phyloP scores from a whole-genome alignment of 2,797 vertebrate genomes.

The Lepidocolaptes lacrymiger region DNA sequence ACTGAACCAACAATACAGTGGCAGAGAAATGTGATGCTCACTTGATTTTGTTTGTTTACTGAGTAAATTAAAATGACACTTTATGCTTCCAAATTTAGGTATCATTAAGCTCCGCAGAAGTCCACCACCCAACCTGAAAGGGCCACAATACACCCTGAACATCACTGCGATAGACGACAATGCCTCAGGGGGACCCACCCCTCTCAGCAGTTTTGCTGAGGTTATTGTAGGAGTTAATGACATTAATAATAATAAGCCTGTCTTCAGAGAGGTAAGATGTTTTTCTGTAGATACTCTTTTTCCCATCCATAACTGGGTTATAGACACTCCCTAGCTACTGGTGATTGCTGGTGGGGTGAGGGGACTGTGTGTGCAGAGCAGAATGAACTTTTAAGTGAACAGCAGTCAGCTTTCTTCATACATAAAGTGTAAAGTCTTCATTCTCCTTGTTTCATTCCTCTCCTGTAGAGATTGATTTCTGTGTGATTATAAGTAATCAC shows the following conservation, averaged over 20 bases:
- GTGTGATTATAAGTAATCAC: not conserved
- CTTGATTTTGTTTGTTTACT: not conserved
- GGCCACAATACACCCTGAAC: constrained; percentile 84
- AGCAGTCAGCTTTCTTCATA: not conserved
- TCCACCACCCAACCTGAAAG: constrained; percentile 81
- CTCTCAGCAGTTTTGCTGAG: constrained; percentile 88
- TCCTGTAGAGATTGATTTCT: not conserved
- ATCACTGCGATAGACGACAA: constrained; percentile 90
- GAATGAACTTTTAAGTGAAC: not conserved
- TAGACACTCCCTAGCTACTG: not conserved
- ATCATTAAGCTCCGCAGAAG: constrained; percentile 86
- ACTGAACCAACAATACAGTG: not conserved
- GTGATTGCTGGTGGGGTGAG: not conserved
- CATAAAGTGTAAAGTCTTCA: not conserved
- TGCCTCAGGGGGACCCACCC: constrained; percentile 80
- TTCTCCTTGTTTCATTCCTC: not conserved
- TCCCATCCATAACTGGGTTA: not conserved
- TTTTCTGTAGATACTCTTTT: not conserved
- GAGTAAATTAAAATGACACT: not conserved
- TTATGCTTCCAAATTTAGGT: constrained; percentile 72
- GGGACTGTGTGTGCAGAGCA: not conserved
- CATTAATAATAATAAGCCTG: constrained; percentile 90
- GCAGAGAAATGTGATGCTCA: not conserved
- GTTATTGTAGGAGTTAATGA: constrained; percentile 90
- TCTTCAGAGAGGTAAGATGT: constrained; percentile 84